Percentiles rank a stretch among this genome's conserved stretches.
Conservation (phyloP, 2,797 vertebrate genomes). For the Siniperca scherzeri region DNA sequence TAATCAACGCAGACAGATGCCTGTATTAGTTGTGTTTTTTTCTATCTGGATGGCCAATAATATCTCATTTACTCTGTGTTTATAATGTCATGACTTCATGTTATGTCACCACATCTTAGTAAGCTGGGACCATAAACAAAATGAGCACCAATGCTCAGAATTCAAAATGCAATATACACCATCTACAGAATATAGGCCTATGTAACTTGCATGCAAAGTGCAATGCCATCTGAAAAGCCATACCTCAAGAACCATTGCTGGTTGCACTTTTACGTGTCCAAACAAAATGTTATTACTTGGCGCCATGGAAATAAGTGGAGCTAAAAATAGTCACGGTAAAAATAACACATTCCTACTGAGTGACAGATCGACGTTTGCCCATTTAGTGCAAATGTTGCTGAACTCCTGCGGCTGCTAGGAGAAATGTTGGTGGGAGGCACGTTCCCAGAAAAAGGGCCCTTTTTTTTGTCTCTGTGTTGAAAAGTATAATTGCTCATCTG, state of each 20-base stretch:
- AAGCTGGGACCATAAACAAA: constrained; percentile 56
- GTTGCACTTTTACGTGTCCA: constrained; percentile 64
- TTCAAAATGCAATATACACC: constrained; percentile 42
- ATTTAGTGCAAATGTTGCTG: constrained; percentile 75
- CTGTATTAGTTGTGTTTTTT: constrained; percentile 32
- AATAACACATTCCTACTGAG: constrained; percentile 77
- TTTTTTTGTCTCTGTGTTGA: constrained; percentile 61
- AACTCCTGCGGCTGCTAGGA: constrained; percentile 71
- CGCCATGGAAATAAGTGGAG: constrained; percentile 71
- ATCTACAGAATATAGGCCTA: background rate
- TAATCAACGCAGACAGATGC: constrained; percentile 43
- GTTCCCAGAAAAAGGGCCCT: constrained; percentile 73
- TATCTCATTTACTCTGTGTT: constrained; percentile 52
- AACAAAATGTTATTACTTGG: constrained; percentile 75
- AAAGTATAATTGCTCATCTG: constrained; percentile 85
- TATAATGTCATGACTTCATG: constrained; percentile 42
- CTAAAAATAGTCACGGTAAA: constrained; percentile 81
- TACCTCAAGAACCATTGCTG: constrained; percentile 47
- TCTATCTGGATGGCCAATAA: constrained; percentile 36
- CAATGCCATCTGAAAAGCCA: constrained; percentile 48
- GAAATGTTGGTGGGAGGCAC: constrained; percentile 76
- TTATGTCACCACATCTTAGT: constrained; percentile 72
- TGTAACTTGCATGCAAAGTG: constrained; percentile 41
- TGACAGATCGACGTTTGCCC: constrained; percentile 79
- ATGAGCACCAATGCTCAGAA: constrained; percentile 43